Conservation (phyloP, 1,140 invertebrate species). For the Tenebrio molitor region DNA sequence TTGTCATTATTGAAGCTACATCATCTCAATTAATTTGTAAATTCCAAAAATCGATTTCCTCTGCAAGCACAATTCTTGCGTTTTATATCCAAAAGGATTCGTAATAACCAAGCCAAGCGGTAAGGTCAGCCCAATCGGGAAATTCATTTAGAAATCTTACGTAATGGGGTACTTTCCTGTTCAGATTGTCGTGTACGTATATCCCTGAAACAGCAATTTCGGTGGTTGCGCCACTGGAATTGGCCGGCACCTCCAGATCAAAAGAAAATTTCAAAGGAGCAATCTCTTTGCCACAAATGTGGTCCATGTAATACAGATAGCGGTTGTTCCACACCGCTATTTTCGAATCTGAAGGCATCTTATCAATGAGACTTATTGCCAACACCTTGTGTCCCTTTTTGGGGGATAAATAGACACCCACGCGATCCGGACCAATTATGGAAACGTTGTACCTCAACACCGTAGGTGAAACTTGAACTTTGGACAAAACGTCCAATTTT, state of each 20-base stretch:
- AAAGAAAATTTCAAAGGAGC: conserved; percentile 56
- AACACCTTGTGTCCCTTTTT: conserved; percentile 55
- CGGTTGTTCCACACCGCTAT: conserved; percentile 52
- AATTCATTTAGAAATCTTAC: conserved; percentile 60
- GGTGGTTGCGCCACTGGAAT: conserved; percentile 53
- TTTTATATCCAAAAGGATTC: conserved; percentile 62
- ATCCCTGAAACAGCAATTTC: conserved; percentile 59
- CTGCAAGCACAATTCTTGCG: conserved; percentile 4
- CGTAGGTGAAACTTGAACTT: conserved; percentile 47
- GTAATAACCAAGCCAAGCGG: conserved; percentile 59
- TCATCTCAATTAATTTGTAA: no score
- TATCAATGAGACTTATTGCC: conserved; percentile 58
- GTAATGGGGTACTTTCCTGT: conserved; percentile 59
- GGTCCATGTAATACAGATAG: conserved; percentile 60
- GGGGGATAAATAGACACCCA: conserved; percentile 61
- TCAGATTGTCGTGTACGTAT: conserved; percentile 58
- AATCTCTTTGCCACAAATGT: conserved; percentile 56
- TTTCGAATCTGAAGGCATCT: conserved; percentile 41
- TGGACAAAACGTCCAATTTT: conserved; percentile 53
- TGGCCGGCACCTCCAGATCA: conserved; percentile 55
- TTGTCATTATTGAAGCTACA: no score
- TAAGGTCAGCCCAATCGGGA: conserved; percentile 63
- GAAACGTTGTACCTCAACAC: conserved; percentile 56
- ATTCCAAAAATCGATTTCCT: not conserved
- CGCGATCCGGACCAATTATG: conserved; percentile 60